phyloP scores from a whole-genome alignment of 2,888 invertebrate genomes.

The Drosophila fulvimacula region DNA sequence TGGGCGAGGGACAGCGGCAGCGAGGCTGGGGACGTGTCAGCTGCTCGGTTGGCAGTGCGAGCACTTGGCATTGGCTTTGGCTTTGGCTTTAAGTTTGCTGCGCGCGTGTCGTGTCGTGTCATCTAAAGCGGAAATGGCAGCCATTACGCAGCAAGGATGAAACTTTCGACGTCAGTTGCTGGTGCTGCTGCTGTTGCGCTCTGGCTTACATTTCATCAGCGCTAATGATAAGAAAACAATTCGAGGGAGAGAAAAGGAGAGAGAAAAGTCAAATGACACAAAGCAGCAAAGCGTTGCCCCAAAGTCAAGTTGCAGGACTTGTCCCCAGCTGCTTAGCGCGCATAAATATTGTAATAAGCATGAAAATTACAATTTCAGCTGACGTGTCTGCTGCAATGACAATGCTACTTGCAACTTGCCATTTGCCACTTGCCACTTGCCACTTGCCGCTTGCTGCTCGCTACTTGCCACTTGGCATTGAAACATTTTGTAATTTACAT shows the following conservation, averaged over 20 bases:
- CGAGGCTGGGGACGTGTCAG: not conserved
- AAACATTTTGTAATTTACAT: slow-evolving; percentile 79
- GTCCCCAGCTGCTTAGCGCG: slow-evolving; percentile 59
- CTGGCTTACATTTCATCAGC: slow-evolving; percentile 75
- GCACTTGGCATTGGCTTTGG: slow-evolving; percentile 28
- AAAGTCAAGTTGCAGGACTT: slow-evolving; percentile 38
- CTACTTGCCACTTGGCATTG: slow-evolving; percentile 54
- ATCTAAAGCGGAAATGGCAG: slow-evolving; percentile 71
- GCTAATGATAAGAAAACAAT: slow-evolving; percentile 79
- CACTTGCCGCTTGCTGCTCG: slow-evolving; percentile 29
- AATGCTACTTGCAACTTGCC: slow-evolving; percentile 46
- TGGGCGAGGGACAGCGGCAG: not conserved
- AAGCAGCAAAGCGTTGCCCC: slow-evolving; percentile 17
- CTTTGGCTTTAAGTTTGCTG: slow-evolving; percentile 39
- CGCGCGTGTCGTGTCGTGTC: slow-evolving; percentile 56
- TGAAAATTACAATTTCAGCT: slow-evolving; percentile 76
- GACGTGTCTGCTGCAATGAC: slow-evolving; percentile 61
- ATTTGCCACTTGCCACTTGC: slow-evolving; percentile 29
- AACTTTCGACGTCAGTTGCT: slow-evolving; percentile 59
- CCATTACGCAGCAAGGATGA: slow-evolving; percentile 66
- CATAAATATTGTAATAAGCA: slow-evolving; percentile 80
- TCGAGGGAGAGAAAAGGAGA: slow-evolving; percentile 21
- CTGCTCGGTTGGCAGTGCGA: slow-evolving; percentile 8
- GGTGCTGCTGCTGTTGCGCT: slow-evolving; percentile 16
- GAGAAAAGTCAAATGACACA: slow-evolving; percentile 45